A percentile compares a stretch with the other conserved stretches of the same genome.
Conservation (phyloP, 2,113 vertebrate species). For the Brachyhypopomus gauderio region DNA sequence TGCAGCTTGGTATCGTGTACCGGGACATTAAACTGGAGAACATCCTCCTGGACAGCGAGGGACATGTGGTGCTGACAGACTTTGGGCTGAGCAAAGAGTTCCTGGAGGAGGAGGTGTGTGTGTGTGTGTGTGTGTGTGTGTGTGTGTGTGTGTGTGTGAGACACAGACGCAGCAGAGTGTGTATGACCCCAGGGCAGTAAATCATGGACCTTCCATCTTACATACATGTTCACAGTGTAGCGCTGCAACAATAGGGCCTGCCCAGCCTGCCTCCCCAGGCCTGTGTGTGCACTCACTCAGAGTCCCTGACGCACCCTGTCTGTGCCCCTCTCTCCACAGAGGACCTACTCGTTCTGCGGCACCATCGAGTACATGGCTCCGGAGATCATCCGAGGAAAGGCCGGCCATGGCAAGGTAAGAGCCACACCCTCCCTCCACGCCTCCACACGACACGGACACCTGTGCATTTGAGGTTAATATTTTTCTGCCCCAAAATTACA, state of each 20-base stretch:
- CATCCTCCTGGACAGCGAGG: constrained; percentile 87
- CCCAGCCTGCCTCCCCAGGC: background rate
- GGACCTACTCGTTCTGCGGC: constrained; percentile 92
- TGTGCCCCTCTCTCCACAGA: constrained; percentile 64
- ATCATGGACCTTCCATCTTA: background rate
- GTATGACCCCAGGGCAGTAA: constrained; percentile 2
- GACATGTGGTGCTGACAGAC: constrained; percentile 89
- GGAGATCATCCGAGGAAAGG: constrained; percentile 87
- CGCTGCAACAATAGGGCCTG: background rate
- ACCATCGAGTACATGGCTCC: constrained; percentile 95
- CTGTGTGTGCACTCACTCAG: background rate
- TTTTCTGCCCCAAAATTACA: no score
- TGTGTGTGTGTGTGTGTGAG: background rate
- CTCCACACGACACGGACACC: no score
- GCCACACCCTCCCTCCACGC: background rate
- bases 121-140: background rate
- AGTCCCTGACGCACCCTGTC: background rate
- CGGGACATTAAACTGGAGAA: constrained; percentile 92
- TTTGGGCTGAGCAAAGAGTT: constrained; percentile 95
- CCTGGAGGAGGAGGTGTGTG: constrained; percentile 82
- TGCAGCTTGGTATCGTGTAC: constrained; percentile 88
- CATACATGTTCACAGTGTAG: background rate
- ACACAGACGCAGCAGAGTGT: background rate
- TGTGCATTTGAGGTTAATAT: no score
- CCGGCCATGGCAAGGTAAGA: constrained; percentile 87